Evolutionary conservation across 2,113 vertebrate species (phyloP).

Genomic region (Gobiocypris rarus): DNA sequence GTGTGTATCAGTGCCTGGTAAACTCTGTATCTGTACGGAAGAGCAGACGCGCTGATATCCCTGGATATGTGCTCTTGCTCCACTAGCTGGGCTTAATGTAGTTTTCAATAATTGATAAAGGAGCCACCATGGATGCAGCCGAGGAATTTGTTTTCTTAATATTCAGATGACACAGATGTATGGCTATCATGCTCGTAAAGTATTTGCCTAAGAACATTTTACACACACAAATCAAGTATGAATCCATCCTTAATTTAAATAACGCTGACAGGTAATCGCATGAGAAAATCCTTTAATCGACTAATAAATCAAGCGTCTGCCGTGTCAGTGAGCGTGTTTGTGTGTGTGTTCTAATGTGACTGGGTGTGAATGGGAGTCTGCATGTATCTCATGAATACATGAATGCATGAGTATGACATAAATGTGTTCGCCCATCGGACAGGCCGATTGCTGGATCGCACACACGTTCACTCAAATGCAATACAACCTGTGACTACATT

Average conservation of each 20-base stretch:
- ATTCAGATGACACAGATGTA: conserved; percentile 70
- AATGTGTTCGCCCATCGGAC: conserved; percentile 22
- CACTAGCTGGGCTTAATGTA: conserved; percentile 58
- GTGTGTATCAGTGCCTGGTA: conserved; percentile 29
- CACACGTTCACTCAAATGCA: background rate
- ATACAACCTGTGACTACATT: background rate
- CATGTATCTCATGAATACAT: conserved; percentile 33
- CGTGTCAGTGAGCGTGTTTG: conserved; percentile 14
- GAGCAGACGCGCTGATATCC: conserved; percentile 14
- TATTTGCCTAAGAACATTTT: conserved; percentile 71
- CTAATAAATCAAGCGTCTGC: conserved; percentile 75
- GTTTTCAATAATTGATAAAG: conserved; percentile 76
- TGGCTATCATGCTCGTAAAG: conserved; percentile 63
- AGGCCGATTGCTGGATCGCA: background rate
- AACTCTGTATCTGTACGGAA: conserved; percentile 23
- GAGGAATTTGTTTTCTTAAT: conserved; percentile 73
- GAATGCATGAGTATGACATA: conserved; percentile 17
- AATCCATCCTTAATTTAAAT: conserved; percentile 77
- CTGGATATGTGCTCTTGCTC: conserved; percentile 55
- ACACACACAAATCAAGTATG: conserved; percentile 77
- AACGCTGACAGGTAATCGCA: conserved; percentile 76
- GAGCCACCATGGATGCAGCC: conserved; percentile 49
- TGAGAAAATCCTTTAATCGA: conserved; percentile 76
- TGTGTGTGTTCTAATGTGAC: conserved; percentile 7
- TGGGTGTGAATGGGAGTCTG: background rate